Conservation (phyloP, 2,113 vertebrate genomes). For the Tyto alba region DNA sequence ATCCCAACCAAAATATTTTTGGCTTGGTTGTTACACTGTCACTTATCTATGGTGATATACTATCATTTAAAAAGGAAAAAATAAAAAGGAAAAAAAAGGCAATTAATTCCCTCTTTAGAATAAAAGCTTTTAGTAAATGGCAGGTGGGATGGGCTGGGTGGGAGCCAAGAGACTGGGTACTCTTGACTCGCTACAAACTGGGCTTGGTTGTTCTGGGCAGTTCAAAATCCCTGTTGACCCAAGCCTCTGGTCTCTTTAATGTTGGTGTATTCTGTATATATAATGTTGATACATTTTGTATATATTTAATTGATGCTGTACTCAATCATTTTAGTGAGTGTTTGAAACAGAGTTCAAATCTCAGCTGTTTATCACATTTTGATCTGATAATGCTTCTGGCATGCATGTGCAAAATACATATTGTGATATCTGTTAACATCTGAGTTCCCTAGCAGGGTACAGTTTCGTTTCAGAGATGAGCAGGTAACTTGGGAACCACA, state of each 20-base stretch:
- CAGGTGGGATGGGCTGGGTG: neutral
- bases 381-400: neutral
- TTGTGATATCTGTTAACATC: neutral
- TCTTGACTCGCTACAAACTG: neutral
- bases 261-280: too few species aligned
- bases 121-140: neutral
- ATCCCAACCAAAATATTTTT: neutral
- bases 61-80: neutral
- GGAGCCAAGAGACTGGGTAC: neutral
- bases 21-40: neutral
- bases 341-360: neutral
- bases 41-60: neutral
- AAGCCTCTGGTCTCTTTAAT: neutral
- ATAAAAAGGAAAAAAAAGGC: too few species aligned
- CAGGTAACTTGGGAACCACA: neutral
- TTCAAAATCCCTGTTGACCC: neutral
- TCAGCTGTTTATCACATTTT: neutral
- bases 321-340: neutral
- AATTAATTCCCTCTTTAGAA: neutral
- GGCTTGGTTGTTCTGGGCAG: neutral
- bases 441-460: neutral
- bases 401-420: neutral
- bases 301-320: neutral
- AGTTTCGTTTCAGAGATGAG: neutral
- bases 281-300: too few species aligned